These are phyloP conservation scores for Callimorpha dominula DNA, from an alignment of 2,888 invertebrate genomes.

Conservation along the genomic window DNA sequence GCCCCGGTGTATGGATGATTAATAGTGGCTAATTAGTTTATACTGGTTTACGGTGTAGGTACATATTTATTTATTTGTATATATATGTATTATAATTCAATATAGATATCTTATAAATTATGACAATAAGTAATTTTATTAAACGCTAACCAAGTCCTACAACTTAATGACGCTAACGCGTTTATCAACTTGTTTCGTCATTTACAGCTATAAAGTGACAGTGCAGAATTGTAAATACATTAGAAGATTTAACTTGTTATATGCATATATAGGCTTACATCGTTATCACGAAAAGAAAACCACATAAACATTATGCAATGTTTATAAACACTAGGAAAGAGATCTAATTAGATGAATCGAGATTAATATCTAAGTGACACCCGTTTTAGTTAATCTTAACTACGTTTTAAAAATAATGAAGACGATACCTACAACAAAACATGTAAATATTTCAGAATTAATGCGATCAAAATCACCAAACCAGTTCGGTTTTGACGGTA, in stretches of 20 bases:
- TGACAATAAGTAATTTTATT: too few species aligned
- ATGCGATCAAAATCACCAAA: conserved; percentile 47
- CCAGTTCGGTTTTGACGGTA: conserved; percentile 56
- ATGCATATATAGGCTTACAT: too few species aligned
- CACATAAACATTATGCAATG: not conserved
- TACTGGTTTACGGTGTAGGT: not conserved
- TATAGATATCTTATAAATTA: too few species aligned
- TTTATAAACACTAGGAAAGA: not conserved
- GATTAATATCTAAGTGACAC: conserved; percentile 20
- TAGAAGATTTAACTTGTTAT: too few species aligned
- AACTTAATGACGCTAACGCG: too few species aligned
- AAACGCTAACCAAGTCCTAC: too few species aligned
- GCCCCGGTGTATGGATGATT: conserved; percentile 33
- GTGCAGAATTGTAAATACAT: too few species aligned
- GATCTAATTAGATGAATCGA: conserved; percentile 2
- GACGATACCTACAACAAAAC: conserved; percentile 47
- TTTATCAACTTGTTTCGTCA: too few species aligned
- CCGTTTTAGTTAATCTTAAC: conserved; percentile 18
- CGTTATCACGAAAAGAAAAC: not conserved
- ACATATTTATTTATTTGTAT: not conserved
- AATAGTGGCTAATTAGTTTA: conserved; percentile 37
- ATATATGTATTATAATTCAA: not conserved
- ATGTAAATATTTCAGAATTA: conserved; percentile 52
- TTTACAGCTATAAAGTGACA: too few species aligned
- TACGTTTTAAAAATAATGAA: conserved; percentile 36